Conservation (phyloP, 2,113 vertebrate genomes). For the Toxotes jaculatrix region DNA sequence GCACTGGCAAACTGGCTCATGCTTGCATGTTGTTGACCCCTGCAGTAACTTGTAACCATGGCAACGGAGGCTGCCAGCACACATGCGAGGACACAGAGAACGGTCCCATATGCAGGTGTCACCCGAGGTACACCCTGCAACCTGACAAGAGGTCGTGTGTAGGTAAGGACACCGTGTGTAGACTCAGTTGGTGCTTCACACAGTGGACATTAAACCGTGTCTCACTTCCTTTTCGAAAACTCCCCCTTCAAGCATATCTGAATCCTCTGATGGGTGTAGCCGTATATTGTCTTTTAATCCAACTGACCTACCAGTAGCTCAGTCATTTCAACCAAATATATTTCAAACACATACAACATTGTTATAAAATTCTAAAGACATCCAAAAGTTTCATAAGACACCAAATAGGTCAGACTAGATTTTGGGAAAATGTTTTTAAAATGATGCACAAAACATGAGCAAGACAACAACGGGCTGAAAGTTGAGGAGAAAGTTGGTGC, state of each 20-base stretch:
- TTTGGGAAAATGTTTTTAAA: not conserved
- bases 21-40: slow-evolving; percentile 59
- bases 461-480: not conserved
- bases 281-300: slow-evolving; percentile 1
- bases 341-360: not conserved
- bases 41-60: slow-evolving; percentile 96
- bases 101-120: slow-evolving; percentile 93
- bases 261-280: not conserved
- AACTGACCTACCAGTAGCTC: not conserved
- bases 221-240: not conserved
- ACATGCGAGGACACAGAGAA: slow-evolving; percentile 92
- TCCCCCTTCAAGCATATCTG: not conserved
- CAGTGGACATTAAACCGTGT: not conserved
- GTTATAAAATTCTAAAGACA: not conserved
- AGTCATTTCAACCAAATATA: not conserved
- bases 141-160: slow-evolving; percentile 91
- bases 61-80: slow-evolving; percentile 98
- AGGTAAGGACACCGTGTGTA: slow-evolving; percentile 84
- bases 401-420: not conserved
- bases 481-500: not conserved
- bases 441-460: not conserved
- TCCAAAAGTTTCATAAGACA: not conserved
- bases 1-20: slow-evolving; percentile 14
- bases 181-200: not conserved
- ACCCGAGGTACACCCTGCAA: slow-evolving; percentile 90